phyloP scores from a whole-genome alignment of 2,113 vertebrate species.

The Panurus biarmicus region DNA sequence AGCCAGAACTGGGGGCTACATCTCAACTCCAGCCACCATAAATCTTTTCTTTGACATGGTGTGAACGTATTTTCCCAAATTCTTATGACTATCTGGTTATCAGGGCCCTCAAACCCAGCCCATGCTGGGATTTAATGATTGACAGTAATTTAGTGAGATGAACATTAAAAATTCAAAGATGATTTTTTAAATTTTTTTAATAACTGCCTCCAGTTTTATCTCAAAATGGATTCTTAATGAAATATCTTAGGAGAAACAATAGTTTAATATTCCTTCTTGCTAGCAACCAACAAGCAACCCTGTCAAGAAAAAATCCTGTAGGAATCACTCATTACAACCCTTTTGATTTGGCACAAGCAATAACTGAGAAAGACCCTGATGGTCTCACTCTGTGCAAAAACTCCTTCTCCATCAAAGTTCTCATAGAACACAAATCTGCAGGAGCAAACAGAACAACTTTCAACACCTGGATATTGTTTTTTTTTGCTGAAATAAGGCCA shows the following conservation, averaged over 20 bases:
- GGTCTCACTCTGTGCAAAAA: not conserved
- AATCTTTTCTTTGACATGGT: fast-evolving
- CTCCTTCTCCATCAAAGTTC: not conserved
- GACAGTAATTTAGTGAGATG: not conserved
- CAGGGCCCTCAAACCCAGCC: not conserved
- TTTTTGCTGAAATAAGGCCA: not conserved
- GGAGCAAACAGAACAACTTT: not conserved
- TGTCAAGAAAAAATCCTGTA: not conserved
- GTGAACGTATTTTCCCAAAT: not conserved
- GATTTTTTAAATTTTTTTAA: not conserved
- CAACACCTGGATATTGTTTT: not conserved
- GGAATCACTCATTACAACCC: not conserved
- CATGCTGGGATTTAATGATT: not conserved
- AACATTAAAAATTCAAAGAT: not conserved
- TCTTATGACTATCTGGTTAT: not conserved
- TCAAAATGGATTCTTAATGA: not conserved
- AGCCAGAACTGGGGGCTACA: not conserved
- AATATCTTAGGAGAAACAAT: not conserved
- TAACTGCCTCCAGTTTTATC: not conserved
- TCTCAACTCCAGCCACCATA: not conserved
- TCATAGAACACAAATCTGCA: not conserved
- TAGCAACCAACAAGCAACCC: not conserved
- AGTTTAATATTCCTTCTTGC: not conserved
- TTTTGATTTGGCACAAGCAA: not conserved
- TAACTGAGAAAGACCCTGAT: not conserved